Percentiles rank a stretch among this genome's conserved stretches.
Conservation (phyloP, 2,797 vertebrate species). For the Eremophila alpestris region DNA sequence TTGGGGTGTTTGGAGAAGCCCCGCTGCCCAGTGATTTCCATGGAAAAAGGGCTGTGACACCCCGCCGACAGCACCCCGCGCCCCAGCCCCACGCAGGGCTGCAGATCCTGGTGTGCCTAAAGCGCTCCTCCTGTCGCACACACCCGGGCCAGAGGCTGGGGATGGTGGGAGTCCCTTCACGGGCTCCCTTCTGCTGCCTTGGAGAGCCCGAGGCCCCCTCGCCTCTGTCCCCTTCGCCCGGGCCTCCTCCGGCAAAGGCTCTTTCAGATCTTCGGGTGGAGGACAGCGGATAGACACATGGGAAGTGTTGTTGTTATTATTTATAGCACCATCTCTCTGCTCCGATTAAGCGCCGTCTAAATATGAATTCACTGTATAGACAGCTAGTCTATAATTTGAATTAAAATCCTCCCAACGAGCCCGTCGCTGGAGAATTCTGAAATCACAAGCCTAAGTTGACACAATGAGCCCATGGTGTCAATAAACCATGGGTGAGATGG, state of each 20-base stretch:
- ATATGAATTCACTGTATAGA: slow-evolving; percentile 52
- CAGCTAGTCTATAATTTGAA: slow-evolving; percentile 56
- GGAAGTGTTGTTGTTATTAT: slow-evolving; percentile 16
- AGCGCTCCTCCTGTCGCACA: background rate
- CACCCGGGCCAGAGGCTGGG: background rate
- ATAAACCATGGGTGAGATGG: slow-evolving; percentile 67
- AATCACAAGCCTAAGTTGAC: slow-evolving; percentile 71
- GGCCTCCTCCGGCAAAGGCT: background rate
- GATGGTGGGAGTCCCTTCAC: background rate
- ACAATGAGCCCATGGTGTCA: slow-evolving; percentile 69
- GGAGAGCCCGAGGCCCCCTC: background rate
- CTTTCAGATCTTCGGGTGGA: background rate
- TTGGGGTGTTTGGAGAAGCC: background rate
- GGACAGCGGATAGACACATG: background rate
- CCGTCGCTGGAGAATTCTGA: slow-evolving; percentile 59
- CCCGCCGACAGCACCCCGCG: background rate
- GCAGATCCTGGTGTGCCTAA: background rate
- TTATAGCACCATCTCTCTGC: background rate
- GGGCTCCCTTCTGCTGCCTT: background rate
- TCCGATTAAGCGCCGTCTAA: slow-evolving; percentile 35
- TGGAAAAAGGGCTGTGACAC: background rate
- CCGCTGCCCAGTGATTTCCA: background rate
- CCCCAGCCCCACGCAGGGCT: background rate
- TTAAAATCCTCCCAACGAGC: slow-evolving; percentile 50
- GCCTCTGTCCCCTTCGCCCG: no score